Conservation (phyloP, 2,888 invertebrate species). For the Xestia xanthographa region DNA sequence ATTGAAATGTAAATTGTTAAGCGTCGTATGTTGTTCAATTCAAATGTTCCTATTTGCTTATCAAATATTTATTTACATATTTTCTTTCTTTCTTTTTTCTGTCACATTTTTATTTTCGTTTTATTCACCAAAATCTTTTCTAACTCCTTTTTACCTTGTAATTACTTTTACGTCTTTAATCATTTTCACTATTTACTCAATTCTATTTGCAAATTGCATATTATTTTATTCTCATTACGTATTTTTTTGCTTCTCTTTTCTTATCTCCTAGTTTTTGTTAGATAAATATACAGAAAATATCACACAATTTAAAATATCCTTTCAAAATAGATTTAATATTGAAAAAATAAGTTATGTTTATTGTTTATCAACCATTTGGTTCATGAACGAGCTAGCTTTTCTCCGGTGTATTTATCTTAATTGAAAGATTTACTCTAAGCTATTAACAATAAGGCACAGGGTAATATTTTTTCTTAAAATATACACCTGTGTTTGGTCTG, state of each 20-base stretch:
- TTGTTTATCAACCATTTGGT: not conserved
- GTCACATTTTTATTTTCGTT: not conserved
- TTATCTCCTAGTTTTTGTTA: not conserved
- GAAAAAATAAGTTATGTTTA: not conserved
- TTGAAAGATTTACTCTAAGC: conserved; percentile 66
- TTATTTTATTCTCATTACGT: not conserved
- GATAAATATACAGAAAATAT: not conserved
- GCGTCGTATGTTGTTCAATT: not conserved
- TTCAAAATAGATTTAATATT: not conserved
- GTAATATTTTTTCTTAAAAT: conserved; percentile 83
- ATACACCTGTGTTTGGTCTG: conserved; percentile 81
- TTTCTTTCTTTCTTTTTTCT: not conserved
- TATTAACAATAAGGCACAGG: conserved; percentile 77
- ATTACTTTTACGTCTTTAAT: not conserved
- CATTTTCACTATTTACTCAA: no score
- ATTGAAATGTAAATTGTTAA: conserved; percentile 5
- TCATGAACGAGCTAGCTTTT: conserved; percentile 6
- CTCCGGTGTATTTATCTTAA: conserved; percentile 56
- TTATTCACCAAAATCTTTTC: not conserved
- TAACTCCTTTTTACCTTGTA: not conserved
- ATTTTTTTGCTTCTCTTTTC: not conserved
- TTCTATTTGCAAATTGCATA: not conserved
- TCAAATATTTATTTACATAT: not conserved
- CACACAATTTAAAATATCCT: not conserved
- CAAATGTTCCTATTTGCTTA: not conserved